Evolutionary conservation across 2,797 vertebrate species (phyloP).

Genomic region (Crenuchus spilurus): DNA sequence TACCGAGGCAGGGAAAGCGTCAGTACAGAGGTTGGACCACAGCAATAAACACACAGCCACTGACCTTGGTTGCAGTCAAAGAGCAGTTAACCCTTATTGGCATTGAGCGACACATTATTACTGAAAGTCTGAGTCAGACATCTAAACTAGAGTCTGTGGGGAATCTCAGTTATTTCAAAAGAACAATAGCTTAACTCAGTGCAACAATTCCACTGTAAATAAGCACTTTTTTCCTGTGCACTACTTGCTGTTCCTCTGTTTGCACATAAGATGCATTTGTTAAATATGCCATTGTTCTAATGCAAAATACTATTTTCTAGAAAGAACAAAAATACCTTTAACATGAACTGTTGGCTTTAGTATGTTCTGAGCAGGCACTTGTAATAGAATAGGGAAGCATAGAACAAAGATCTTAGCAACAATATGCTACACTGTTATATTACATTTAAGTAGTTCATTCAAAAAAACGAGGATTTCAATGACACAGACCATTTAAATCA

Average conservation of each 20-base stretch:
- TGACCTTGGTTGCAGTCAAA: conserved; percentile 41
- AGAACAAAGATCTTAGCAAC: neutral
- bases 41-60: conserved; percentile 17
- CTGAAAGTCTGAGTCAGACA: neutral
- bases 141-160: neutral
- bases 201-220: neutral
- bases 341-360: neutral
- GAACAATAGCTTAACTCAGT: neutral
- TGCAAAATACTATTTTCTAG: neutral
- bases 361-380: neutral
- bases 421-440: too few species aligned
- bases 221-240: neutral
- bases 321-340: neutral
- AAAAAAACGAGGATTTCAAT: too few species aligned
- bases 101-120: conserved; percentile 14
- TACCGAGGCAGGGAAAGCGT: neutral
- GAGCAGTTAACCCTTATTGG: neutral
- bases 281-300: neutral
- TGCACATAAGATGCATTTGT: neutral
- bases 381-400: neutral
- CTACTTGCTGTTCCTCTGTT: neutral
- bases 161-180: neutral
- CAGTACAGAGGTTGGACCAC: conserved; percentile 15
- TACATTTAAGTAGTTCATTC: too few species aligned
- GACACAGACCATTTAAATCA: too few species aligned